Evolutionary conservation across 1,140 invertebrate genomes (phyloP), one percentile per base, ranked within the genome.

Genomic region (Drosophila trapezifrons): DNA sequence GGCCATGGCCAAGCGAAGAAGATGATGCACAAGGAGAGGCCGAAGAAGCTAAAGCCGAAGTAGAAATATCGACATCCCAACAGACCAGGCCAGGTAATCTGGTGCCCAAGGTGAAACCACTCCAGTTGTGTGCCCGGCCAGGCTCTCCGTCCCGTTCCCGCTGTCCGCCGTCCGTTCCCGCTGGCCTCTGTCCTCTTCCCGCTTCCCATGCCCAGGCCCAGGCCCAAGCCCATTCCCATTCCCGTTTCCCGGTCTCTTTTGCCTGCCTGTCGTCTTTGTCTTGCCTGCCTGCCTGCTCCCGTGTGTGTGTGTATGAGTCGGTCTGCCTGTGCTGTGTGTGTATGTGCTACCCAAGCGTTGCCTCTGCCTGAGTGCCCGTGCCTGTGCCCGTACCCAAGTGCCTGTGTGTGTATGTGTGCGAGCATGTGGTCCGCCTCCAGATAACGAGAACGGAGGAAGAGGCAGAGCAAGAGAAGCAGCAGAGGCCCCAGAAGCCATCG

Each of bases 381-480:
- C 43, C 60, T 55, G 20, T 55, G 57, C 38, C 29, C 51, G 51
- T 54, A 54, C 32, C 51, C 51, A 54, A 54, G 51, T 54, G 51
- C 13, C 60, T 55, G 10, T 59, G 40, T 66, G 55, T 58, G 42
- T 52, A 37, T 51, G 38, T 71, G 29, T 76, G 63, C 69, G 75
- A 77, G 75, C 64, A 83, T 86, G 83, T 83, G 83, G 83, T 86
- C 83, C 83, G 83, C 83, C 83, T 86, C 83, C 83, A 86, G 83
- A 86, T 86, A 87, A 86, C 83, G 73, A 76, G 62, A 75, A 67
- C 73, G 63, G 60, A 75, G 72, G 52, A 75, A 76, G 71, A 86
- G 79, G 65, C 70, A 87, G 67, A 84, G 78, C 76, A 71, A 78
- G 37, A 73, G 46, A 37, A 66, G 56, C 57, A 65, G 51, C 54